Evolutionary conservation across 2,113 vertebrate genomes (phyloP).

Genomic region (Danio rerio): DNA sequence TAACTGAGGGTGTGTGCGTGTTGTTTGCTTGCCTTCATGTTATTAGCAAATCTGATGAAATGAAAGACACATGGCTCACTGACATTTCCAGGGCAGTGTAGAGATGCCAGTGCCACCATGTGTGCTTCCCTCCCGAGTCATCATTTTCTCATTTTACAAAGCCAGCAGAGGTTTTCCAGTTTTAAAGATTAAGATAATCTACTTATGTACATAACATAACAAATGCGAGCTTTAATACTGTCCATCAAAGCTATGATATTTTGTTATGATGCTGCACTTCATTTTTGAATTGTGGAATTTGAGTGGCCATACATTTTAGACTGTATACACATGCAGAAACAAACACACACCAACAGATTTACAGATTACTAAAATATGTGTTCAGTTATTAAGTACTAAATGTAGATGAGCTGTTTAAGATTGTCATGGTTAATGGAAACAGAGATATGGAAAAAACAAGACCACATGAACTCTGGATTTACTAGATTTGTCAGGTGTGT

Average conservation of each 20-base stretch:
- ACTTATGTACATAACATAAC: neutral
- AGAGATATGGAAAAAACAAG: no score
- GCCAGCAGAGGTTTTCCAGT: neutral
- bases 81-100: neutral
- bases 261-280: neutral
- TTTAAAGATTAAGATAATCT: neutral
- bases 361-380: neutral
- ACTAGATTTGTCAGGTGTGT: no score
- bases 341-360: neutral
- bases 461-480: no score
- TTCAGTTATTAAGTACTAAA: neutral
- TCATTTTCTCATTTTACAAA: conserved; percentile 12
- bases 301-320: neutral
- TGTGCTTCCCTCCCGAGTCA: neutral
- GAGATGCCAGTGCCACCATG: neutral
- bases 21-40: conserved; percentile 1
- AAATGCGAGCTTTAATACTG: neutral
- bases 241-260: no score
- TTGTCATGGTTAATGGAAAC: conserved; percentile 52
- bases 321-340: neutral
- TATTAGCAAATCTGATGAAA: conserved; percentile 19
- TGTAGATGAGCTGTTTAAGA: neutral
- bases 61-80: conserved; percentile 13
- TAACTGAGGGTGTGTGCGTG: conserved; percentile 30
- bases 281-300: neutral